Evolutionary conservation across 2,113 vertebrate genomes (phyloP).

Genomic region (Carollia perspicillata): DNA sequence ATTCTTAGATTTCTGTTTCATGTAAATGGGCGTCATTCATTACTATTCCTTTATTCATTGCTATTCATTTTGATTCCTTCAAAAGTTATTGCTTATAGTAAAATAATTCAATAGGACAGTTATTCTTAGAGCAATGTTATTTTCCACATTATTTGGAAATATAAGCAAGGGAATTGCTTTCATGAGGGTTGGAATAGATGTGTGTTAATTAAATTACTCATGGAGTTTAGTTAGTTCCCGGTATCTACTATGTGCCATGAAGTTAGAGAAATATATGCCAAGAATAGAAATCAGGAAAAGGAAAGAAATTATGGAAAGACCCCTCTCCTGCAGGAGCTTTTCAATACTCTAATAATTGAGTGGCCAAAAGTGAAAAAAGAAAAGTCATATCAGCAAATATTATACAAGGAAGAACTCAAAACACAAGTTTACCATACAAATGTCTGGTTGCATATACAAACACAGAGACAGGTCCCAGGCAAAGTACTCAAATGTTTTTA

Average conservation of each 20-base stretch:
- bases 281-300: background rate
- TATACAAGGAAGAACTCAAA: background rate
- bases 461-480: background rate
- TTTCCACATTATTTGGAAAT: slow-evolving; percentile 14
- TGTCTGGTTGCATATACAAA: background rate
- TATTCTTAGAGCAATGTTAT: background rate
- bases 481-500: slow-evolving; percentile 21
- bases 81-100: background rate
- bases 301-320: background rate
- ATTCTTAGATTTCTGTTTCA: background rate
- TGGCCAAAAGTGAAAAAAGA: background rate
- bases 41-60: background rate
- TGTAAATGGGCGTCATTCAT: background rate
- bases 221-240: background rate
- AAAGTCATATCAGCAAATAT: slow-evolving; percentile 12
- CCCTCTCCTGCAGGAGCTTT: background rate
- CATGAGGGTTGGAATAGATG: background rate
- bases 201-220: background rate
- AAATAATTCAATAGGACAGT: slow-evolving; percentile 9
- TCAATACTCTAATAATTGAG: background rate
- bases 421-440: background rate
- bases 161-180: background rate
- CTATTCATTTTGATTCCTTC: background rate
- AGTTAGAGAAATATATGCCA: background rate
- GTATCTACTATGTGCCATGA: background rate